phyloP scores from a whole-genome alignment of 2,113 vertebrate species.

The Trematocara stigmaticum region DNA sequence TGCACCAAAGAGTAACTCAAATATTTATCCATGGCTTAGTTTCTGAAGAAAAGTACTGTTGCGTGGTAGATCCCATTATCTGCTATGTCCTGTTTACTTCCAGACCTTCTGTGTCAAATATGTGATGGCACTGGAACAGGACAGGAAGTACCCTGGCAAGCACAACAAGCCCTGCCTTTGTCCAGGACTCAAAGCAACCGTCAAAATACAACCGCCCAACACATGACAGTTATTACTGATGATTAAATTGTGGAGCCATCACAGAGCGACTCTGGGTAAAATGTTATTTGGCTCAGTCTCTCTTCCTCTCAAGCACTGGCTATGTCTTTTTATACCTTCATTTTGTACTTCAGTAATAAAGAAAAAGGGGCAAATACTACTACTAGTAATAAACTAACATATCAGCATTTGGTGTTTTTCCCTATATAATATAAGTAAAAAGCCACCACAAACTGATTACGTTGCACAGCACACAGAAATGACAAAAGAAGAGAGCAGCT shows the following conservation, averaged over 20 bases:
- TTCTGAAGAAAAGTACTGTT: background rate
- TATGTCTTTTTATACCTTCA: constrained; percentile 8
- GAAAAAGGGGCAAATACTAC: background rate
- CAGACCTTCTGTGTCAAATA: background rate
- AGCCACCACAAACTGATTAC: background rate
- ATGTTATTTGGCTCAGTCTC: constrained; percentile 9
- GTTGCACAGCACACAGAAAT: background rate
- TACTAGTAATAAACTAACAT: background rate
- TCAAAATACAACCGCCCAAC: constrained; percentile 32
- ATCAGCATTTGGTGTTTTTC: background rate
- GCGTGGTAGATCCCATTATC: background rate
- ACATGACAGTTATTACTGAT: constrained; percentile 69
- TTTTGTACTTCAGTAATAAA: background rate
- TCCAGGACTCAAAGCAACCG: constrained; percentile 45
- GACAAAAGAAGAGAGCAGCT: background rate
- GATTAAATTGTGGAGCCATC: constrained; percentile 49
- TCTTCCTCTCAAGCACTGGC: background rate
- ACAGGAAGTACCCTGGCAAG: constrained; percentile 22
- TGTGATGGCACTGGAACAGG: background rate
- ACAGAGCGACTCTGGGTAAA: constrained; percentile 3
- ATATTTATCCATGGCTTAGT: background rate
- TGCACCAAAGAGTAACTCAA: background rate
- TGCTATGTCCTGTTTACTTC: constrained; percentile 38
- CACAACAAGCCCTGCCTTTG: constrained; percentile 61
- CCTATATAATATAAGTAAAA: background rate